Conservation (phyloP, 2,113 vertebrate species). For the Psilopsiagon aurifrons region DNA sequence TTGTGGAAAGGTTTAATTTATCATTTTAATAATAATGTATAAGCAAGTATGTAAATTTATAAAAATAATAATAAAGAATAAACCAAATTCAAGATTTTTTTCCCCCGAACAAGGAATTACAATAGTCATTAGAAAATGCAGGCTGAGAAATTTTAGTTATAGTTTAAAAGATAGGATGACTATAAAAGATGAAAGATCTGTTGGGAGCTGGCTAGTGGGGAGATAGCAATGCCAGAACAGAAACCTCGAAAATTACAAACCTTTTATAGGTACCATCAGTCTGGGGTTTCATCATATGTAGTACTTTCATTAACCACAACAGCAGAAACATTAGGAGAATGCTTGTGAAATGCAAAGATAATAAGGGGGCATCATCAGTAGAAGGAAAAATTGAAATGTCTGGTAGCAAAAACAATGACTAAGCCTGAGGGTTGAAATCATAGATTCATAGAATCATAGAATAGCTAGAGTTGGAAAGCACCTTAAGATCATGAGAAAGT, state of each 20-base stretch:
- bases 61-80: not conserved
- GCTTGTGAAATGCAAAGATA: not conserved
- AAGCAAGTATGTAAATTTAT: not conserved
- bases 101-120: not conserved
- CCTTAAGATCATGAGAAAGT: no score
- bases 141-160: not conserved
- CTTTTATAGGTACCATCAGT: not conserved
- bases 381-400: not conserved
- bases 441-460: no score
- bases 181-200: not conserved
- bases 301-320: not conserved
- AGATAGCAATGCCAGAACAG: not conserved
- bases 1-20: not conserved
- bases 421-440: not conserved
- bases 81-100: not conserved
- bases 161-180: not conserved
- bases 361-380: not conserved
- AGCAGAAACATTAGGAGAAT: not conserved
- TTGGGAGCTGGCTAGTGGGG: not conserved
- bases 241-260: not conserved
- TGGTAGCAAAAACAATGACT: not conserved
- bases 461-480: no score
- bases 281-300: not conserved
- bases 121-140: not conserved
- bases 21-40: not conserved